A percentile compares a stretch with the other conserved stretches of the same genome.
Conservation (phyloP, 92 coral and sea anemone genomes). For the Palythoa grandis region DNA sequence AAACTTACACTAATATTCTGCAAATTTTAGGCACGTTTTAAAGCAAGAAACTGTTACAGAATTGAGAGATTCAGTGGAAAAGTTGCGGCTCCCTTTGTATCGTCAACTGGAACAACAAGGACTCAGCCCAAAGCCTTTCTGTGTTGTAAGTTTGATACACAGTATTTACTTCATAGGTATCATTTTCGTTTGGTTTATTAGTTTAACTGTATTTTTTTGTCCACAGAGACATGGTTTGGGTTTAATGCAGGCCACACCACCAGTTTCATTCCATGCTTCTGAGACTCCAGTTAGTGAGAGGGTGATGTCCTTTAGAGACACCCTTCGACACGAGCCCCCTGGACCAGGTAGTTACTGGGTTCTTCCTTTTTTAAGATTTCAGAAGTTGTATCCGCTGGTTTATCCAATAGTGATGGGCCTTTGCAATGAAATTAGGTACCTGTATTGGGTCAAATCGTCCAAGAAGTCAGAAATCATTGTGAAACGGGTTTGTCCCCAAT, state of each 20-base stretch:
- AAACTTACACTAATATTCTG: not conserved
- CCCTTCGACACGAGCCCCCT: slow-evolving; percentile 74
- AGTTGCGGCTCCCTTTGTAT: slow-evolving; percentile 67
- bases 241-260: slow-evolving; percentile 92
- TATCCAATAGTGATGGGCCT: too few species aligned
- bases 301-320: slow-evolving; percentile 67
- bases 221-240: slow-evolving; percentile 78
- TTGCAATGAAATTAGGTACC: too few species aligned
- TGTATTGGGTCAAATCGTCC: too few species aligned
- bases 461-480: too few species aligned
- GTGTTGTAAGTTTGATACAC: slow-evolving; percentile 41
- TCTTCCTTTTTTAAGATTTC: not conserved
- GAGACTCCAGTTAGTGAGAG: slow-evolving; percentile 77
- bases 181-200: not conserved
- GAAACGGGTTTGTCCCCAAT: too few species aligned
- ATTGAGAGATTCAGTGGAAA: slow-evolving; percentile 74
- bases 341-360: slow-evolving; percentile 59
- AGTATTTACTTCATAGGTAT: not conserved
- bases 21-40: slow-evolving; percentile 44
- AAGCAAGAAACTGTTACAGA: slow-evolving; percentile 75
- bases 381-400: not conserved
- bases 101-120: slow-evolving; percentile 30
- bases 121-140: slow-evolving; percentile 9
- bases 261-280: slow-evolving; percentile 83
- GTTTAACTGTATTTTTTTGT: not conserved